Conservation (phyloP, 2,888 invertebrate species). For the Geophilus truncorum region DNA sequence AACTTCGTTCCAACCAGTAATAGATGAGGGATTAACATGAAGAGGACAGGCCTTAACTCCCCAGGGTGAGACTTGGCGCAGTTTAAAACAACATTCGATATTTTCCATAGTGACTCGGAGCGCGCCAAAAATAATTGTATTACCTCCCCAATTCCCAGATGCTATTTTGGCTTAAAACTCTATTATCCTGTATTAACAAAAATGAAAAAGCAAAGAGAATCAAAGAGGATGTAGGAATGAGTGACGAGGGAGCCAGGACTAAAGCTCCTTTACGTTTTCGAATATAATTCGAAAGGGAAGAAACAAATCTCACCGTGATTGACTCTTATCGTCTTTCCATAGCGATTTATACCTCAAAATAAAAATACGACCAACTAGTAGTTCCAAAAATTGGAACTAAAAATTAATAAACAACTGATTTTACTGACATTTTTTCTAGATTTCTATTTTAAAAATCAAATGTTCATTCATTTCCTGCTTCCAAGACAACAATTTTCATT, state of each 20-base stretch:
- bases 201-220: neutral
- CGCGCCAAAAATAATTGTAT: slow-evolving; percentile 22
- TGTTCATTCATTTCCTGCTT: too few species aligned
- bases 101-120: slow-evolving; percentile 20
- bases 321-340: neutral
- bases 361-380: too few species aligned
- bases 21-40: slow-evolving; percentile 12
- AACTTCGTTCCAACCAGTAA: neutral
- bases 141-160: slow-evolving; percentile 19
- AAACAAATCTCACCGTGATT: neutral
- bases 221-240: neutral
- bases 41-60: slow-evolving; percentile 12
- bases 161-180: slow-evolving; percentile 27
- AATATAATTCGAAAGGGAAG: neutral
- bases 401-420: too few species aligned
- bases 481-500: too few species aligned
- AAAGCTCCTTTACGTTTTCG: neutral
- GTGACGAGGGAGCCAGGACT: neutral
- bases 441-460: too few species aligned
- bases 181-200: neutral
- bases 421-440: too few species aligned
- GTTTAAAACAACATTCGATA: slow-evolving; percentile 14
- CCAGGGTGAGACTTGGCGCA: neutral
- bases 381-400: too few species aligned
- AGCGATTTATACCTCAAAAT: too few species aligned